These are phyloP conservation scores for Aethes cnicana DNA, from an alignment of 2,888 invertebrate species.

Conservation along the genomic window DNA sequence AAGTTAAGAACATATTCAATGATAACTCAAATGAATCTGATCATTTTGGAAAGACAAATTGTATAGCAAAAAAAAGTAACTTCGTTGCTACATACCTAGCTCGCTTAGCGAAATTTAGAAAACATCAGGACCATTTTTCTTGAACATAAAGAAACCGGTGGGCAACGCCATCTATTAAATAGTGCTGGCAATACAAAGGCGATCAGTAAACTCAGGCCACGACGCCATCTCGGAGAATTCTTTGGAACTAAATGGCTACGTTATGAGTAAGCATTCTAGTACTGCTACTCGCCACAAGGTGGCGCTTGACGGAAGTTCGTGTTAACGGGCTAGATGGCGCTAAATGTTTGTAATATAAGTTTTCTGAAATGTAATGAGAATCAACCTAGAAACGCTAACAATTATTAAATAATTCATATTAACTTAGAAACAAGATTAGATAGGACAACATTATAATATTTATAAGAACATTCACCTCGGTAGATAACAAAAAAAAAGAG, in stretches of 20 bases:
- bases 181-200: neutral
- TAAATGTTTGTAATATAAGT: neutral
- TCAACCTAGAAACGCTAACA: neutral
- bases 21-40: no score
- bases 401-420: slow-evolving; percentile 13
- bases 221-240: neutral
- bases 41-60: no score
- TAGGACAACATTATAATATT: slow-evolving; percentile 5
- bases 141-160: neutral
- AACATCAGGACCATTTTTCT: no score
- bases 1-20: no score
- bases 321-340: neutral
- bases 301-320: slow-evolving; percentile 12
- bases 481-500: slow-evolving; percentile 1
- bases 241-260: neutral
- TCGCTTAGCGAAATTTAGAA: no score
- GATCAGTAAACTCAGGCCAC: neutral
- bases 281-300: slow-evolving; percentile 29
- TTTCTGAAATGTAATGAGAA: neutral
- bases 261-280: neutral
- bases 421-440: slow-evolving; percentile 16
- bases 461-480: slow-evolving; percentile 23
- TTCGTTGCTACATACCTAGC: no score
- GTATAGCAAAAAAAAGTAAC: no score
- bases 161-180: slow-evolving; percentile 35